Evolutionary conservation across 2,888 invertebrate species (phyloP).

Genomic region (Nematopogon swammerdamellus): DNA sequence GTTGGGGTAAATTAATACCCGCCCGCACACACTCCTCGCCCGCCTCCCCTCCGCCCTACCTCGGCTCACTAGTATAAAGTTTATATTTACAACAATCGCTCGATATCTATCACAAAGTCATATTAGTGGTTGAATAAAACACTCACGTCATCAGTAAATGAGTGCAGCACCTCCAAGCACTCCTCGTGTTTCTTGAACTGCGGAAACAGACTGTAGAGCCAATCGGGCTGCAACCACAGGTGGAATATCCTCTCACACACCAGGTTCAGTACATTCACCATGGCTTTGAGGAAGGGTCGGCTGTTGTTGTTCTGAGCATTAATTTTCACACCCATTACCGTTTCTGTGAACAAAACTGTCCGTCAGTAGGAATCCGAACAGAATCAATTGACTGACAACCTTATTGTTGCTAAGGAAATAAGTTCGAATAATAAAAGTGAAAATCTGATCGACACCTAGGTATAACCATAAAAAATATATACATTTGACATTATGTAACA

Average conservation of each 20-base stretch:
- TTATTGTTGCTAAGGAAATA: too few relatives aligned
- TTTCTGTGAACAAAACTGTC: slow-evolving; percentile 21
- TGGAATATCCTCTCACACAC: slow-evolving; percentile 38
- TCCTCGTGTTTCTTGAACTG: slow-evolving; percentile 47
- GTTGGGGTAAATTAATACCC: too few relatives aligned
- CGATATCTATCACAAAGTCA: not conserved
- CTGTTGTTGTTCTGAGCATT: slow-evolving; percentile 31
- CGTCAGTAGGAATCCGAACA: too few relatives aligned
- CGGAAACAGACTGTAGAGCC: slow-evolving; percentile 53
- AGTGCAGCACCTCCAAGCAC: slow-evolving; percentile 52
- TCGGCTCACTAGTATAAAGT: too few relatives aligned
- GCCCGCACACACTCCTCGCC: too few relatives aligned
- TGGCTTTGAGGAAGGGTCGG: slow-evolving; percentile 26
- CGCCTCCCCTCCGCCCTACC: too few relatives aligned
- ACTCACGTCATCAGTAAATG: slow-evolving; percentile 50
- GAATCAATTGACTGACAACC: too few relatives aligned
- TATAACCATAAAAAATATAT: too few relatives aligned
- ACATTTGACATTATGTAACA: too few relatives aligned
- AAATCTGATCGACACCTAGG: too few relatives aligned
- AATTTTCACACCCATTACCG: slow-evolving; percentile 37
- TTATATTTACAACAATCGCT: too few relatives aligned
- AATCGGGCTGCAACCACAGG: slow-evolving; percentile 46
- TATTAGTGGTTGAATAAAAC: not conserved
- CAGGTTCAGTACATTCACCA: slow-evolving; percentile 25
- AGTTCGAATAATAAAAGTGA: slow-evolving; percentile 22